Percentiles rank a stretch among this genome's conserved stretches.
Evolutionary conservation across 2,888 invertebrate species (phyloP).

Genomic region (Allygus modestus): DNA sequence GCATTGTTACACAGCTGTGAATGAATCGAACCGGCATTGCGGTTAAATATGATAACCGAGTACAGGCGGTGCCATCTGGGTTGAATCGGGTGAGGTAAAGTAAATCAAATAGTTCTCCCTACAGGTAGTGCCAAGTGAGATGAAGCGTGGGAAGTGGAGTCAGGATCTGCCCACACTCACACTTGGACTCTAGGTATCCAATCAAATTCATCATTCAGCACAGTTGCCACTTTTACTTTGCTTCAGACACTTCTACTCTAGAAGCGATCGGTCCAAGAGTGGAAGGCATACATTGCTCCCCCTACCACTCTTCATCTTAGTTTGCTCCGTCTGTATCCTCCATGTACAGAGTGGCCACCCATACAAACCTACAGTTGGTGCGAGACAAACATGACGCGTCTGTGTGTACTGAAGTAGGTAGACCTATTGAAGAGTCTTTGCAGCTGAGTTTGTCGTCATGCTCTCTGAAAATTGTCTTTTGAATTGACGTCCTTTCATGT

Average conservation of each 20-base stretch:
- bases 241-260: no score
- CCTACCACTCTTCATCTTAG: no score
- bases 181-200: no score
- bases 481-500: not conserved
- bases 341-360: not conserved
- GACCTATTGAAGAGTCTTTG: not conserved
- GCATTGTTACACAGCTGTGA: slow-evolving; percentile 7
- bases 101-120: no score
- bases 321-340: no score
- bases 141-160: no score
- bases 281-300: no score
- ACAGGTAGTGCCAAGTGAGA: not conserved
- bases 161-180: no score
- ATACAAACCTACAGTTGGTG: not conserved
- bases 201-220: no score
- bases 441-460: slow-evolving; percentile 5
- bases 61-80: not conserved
- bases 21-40: not conserved
- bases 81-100: no score
- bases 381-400: not conserved
- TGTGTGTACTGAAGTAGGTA: not conserved
- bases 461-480: not conserved
- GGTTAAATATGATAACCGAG: not conserved
- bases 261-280: no score
- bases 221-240: no score